Conservation (phyloP, 2,888 invertebrate species). For the Cantharis nigra region DNA sequence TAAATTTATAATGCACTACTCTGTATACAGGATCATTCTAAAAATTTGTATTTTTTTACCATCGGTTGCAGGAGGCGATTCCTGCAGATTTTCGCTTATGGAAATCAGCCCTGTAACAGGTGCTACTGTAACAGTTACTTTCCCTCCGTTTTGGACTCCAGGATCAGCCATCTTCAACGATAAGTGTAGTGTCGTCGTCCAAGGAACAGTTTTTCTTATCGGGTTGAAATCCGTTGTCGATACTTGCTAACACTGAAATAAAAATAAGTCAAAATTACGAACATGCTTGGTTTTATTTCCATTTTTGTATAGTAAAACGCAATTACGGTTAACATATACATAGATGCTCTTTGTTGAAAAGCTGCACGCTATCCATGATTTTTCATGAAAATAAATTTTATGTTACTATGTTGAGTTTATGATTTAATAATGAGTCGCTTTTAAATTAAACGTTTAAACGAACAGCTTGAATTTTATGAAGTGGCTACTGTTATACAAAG, state of each 20-base stretch:
- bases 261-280: background rate
- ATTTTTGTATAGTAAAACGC: background rate
- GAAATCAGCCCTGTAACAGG: constrained; percentile 14
- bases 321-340: background rate
- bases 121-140: constrained; percentile 33
- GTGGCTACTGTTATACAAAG: background rate
- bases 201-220: background rate
- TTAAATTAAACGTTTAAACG: background rate
- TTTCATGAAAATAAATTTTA: background rate
- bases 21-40: no score
- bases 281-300: background rate
- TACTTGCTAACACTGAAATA: background rate
- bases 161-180: constrained; percentile 25
- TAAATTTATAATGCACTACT: no score
- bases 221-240: background rate
- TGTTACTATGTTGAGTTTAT: background rate
- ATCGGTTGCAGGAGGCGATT: background rate
- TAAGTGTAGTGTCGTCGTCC: background rate
- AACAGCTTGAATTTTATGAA: background rate
- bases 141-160: constrained; percentile 29
- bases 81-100: background rate
- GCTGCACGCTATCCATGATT: background rate
- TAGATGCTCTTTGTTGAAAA: background rate
- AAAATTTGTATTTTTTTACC: background rate
- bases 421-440: background rate